These are phyloP conservation scores for Malacosoma neustria DNA, from an alignment of 2,888 invertebrate genomes.

Conservation along the genomic window DNA sequence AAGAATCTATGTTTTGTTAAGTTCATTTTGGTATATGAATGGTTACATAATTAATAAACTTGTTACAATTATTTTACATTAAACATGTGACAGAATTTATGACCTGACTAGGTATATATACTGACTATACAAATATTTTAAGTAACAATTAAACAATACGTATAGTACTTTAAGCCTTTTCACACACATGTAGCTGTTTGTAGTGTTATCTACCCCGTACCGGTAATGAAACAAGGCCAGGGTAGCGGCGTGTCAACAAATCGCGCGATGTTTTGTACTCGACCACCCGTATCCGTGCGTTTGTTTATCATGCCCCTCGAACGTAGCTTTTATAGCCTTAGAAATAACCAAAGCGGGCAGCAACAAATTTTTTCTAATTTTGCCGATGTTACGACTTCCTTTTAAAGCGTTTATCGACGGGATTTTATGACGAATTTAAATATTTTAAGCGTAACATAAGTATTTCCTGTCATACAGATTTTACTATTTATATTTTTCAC, in stretches of 20 bases:
- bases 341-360: slow-evolving; percentile 41
- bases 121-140: too few species aligned
- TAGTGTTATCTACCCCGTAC: slow-evolving; percentile 9
- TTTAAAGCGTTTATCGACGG: slow-evolving; percentile 7
- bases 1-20: too few species aligned
- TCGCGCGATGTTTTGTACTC: slow-evolving; percentile 40
- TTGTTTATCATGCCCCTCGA: slow-evolving; percentile 48
- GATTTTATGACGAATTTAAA: not conserved
- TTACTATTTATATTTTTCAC: too few species aligned
- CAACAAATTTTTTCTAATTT: slow-evolving; percentile 26
- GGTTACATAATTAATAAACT: too few species aligned
- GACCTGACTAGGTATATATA: too few species aligned
- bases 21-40: too few species aligned
- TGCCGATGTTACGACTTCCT: slow-evolving; percentile 30
- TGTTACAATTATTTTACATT: too few species aligned
- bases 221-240: slow-evolving; percentile 17
- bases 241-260: slow-evolving; percentile 50
- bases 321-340: slow-evolving; percentile 46
- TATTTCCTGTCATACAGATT: too few species aligned
- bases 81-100: too few species aligned
- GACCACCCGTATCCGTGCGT: slow-evolving; percentile 59
- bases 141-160: too few species aligned
- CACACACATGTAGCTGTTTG: not conserved
- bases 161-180: not conserved
- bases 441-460: not conserved